phyloP scores from a whole-genome alignment of 1,140 invertebrate species.

The Megalopta genalis region DNA sequence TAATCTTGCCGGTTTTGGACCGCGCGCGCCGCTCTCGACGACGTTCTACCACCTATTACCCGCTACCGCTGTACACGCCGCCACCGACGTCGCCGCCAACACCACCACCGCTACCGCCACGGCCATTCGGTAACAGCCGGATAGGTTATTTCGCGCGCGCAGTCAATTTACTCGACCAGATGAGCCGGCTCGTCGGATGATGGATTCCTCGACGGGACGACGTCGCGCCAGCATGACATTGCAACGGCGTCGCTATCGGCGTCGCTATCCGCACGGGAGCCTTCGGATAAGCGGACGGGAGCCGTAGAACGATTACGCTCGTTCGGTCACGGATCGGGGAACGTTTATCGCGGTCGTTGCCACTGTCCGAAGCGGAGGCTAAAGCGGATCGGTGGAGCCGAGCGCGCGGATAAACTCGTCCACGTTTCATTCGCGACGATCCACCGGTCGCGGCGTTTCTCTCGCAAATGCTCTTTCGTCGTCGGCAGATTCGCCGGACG shows the following conservation, averaged over 20 bases:
- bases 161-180: constrained; percentile 70
- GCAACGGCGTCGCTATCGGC: too few relatives aligned
- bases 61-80: too few relatives aligned
- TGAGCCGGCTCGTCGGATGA: constrained; percentile 61
- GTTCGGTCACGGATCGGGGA: background rate
- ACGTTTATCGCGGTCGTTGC: constrained; percentile 5
- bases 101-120: too few relatives aligned
- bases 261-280: background rate
- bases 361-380: background rate
- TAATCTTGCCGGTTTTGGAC: constrained; percentile 62
- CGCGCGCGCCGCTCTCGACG: too few relatives aligned
- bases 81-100: background rate
- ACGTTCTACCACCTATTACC: background rate
- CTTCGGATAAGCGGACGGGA: constrained; percentile 10
- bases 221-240: background rate
- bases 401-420: background rate
- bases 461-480: too few relatives aligned
- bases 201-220: constrained; percentile 64
- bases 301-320: background rate
- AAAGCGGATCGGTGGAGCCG: background rate
- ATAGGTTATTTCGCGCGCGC: constrained; percentile 73
- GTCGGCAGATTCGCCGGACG: too few relatives aligned
- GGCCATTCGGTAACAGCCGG: constrained; percentile 51
- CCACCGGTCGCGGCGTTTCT: too few relatives aligned
- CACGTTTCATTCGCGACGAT: too few relatives aligned